phyloP scores from a whole-genome alignment of 1,140 invertebrate species.

The Bombus soroeensis region DNA sequence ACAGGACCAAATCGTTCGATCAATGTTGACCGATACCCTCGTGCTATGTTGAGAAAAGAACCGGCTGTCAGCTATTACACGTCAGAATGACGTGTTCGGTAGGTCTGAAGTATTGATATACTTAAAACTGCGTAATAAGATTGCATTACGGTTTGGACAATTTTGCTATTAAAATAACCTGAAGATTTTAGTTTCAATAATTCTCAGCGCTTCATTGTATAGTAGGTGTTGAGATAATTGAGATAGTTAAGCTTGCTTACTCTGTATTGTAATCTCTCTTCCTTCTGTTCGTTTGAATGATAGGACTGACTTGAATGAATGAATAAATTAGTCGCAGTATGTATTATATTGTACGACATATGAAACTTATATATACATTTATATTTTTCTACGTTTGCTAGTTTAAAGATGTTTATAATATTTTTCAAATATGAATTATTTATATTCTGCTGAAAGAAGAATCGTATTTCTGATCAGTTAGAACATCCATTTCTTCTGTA shows the following conservation, averaged over 20 bases:
- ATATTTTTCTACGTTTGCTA: neutral
- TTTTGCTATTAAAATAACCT: neutral
- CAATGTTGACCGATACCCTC: slow-evolving; percentile 27
- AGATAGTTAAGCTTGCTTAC: neutral
- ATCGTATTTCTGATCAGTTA: neutral
- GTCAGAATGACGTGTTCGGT: slow-evolving; percentile 12
- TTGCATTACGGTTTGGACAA: neutral
- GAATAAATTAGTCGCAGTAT: neutral
- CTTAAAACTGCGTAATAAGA: neutral
- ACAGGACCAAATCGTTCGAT: slow-evolving; percentile 25
- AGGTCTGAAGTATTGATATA: neutral
- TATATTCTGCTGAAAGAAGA: neutral
- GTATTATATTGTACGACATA: too few relatives aligned
- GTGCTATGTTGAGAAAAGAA: slow-evolving; percentile 34
- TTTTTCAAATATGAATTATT: neutral
- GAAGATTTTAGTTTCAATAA: too few relatives aligned
- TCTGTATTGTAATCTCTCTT: too few relatives aligned
- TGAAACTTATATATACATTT: neutral
- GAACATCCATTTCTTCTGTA: too few relatives aligned
- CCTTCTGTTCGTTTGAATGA: too few relatives aligned
- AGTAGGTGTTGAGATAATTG: neutral
- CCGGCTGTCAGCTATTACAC: slow-evolving; percentile 22
- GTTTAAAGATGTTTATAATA: neutral
- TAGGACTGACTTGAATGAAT: too few relatives aligned
- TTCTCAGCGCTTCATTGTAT: too few relatives aligned